Conservation (phyloP, 2,113 vertebrate species). For the Callipepla californica region DNA sequence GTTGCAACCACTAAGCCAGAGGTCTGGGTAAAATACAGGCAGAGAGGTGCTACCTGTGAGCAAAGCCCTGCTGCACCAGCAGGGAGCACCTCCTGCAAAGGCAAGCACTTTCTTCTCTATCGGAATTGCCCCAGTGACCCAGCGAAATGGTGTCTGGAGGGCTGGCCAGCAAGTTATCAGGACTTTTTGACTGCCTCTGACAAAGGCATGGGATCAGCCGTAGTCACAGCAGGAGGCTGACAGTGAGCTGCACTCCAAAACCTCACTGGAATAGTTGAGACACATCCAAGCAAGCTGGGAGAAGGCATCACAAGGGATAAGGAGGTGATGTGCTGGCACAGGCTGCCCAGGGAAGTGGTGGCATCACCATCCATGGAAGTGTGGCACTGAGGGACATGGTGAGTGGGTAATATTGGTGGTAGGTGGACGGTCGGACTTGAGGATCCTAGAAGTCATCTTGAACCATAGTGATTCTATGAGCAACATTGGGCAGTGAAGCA, state of each 20-base stretch:
- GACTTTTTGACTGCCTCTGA: constrained; percentile 8
- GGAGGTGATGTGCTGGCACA: not conserved
- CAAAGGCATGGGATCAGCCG: not conserved
- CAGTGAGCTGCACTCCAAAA: not conserved
- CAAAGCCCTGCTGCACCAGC: not conserved
- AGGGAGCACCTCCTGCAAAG: constrained; percentile 14
- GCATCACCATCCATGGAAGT: too few species aligned
- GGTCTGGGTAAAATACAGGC: not conserved
- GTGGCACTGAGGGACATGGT: too few species aligned
- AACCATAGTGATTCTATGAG: too few species aligned
- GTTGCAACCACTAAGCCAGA: not conserved
- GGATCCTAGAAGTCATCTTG: too few species aligned
- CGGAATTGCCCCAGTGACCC: not conserved
- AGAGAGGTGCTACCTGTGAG: not conserved
- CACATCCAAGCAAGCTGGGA: not conserved
- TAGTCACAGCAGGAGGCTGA: not conserved
- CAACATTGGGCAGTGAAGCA: not conserved
- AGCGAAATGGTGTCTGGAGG: not conserved
- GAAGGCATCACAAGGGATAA: not conserved
- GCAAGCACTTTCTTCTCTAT: not conserved
- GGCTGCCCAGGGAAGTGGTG: too few species aligned
- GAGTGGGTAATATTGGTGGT: too few species aligned
- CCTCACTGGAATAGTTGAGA: not conserved
- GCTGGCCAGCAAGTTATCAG: not conserved
- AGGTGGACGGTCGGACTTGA: too few species aligned